Conservation (phyloP, 2,797 vertebrate species). For the Crypturellus tataupa region DNA sequence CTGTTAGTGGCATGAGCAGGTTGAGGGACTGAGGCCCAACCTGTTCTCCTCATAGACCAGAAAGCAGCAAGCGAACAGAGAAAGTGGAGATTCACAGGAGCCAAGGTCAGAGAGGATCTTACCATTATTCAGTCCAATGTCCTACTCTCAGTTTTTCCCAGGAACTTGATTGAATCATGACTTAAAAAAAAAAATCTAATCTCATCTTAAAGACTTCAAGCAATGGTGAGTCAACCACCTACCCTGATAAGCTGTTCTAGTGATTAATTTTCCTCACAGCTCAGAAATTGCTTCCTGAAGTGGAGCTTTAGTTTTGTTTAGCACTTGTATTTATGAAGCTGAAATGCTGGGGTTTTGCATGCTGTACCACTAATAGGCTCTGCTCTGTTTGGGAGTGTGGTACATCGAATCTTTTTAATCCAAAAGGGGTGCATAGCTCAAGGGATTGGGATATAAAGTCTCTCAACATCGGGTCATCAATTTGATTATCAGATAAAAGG, state of each 20-base stretch:
- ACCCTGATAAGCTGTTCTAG: slow-evolving; percentile 67
- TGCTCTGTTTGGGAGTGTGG: neutral
- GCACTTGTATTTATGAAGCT: slow-evolving; percentile 46
- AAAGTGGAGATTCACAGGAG: neutral
- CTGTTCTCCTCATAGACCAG: neutral
- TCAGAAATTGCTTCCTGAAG: slow-evolving; percentile 67
- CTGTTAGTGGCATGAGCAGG: neutral
- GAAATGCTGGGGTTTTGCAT: neutral
- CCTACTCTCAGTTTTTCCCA: slow-evolving; percentile 24
- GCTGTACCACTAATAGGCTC: slow-evolving; percentile 1
- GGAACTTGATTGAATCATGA: slow-evolving; percentile 61
- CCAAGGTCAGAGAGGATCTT: slow-evolving; percentile 43
- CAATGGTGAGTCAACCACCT: slow-evolving; percentile 72
- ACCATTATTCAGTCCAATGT: neutral
- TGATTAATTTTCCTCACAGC: slow-evolving; percentile 71
- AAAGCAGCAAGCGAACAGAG: neutral
- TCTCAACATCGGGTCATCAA: neutral
- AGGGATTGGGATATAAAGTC: neutral
- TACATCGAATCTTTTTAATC: slow-evolving; percentile 7
- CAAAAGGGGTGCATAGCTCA: neutral
- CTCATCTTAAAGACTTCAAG: slow-evolving; percentile 69
- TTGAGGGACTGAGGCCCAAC: neutral
- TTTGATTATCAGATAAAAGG: slow-evolving; percentile 10
- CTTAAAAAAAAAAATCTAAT: slow-evolving; percentile 36
- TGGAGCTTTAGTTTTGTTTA: slow-evolving; percentile 65